Evolutionary conservation across 2,888 invertebrate species (phyloP).

Genomic region (Deilephila porcellus): DNA sequence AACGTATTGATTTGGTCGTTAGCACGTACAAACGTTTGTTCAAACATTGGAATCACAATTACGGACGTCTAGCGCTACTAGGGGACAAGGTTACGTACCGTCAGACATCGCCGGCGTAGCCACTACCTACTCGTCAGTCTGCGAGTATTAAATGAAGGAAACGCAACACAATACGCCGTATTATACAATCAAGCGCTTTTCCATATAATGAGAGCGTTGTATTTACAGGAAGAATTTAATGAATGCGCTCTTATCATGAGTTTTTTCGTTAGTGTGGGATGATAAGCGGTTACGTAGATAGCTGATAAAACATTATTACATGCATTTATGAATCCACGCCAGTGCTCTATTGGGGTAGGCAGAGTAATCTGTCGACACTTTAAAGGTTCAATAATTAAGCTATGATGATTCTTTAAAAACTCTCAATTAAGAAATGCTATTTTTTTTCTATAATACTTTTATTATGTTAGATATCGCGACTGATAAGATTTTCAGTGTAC

Average conservation of each 20-base stretch:
- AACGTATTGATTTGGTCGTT: neutral
- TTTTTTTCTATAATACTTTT: too few relatives aligned
- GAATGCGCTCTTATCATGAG: neutral
- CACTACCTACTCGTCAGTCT: neutral
- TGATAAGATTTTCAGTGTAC: neutral
- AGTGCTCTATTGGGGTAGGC: too few relatives aligned
- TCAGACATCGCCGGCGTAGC: neutral
- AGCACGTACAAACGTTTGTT: neutral
- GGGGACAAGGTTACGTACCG: slow-evolving; percentile 6
- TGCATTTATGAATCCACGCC: too few relatives aligned
- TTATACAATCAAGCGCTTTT: slow-evolving; percentile 8
- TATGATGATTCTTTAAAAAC: too few relatives aligned
- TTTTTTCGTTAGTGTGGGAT: too few relatives aligned
- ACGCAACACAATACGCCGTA: slow-evolving; percentile 2
- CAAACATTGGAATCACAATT: neutral
- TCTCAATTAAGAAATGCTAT: too few relatives aligned
- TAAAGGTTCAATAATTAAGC: too few relatives aligned
- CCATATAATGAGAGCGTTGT: neutral
- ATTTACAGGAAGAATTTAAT: neutral
- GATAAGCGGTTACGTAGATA: too few relatives aligned
- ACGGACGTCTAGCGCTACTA: neutral
- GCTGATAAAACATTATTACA: too few relatives aligned
- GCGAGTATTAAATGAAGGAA: slow-evolving; percentile 9
- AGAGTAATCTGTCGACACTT: too few relatives aligned
- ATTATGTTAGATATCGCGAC: too few relatives aligned